Evolutionary conservation across 2,888 invertebrate genomes (phyloP).

Genomic region (Stomorhina lunata): DNA sequence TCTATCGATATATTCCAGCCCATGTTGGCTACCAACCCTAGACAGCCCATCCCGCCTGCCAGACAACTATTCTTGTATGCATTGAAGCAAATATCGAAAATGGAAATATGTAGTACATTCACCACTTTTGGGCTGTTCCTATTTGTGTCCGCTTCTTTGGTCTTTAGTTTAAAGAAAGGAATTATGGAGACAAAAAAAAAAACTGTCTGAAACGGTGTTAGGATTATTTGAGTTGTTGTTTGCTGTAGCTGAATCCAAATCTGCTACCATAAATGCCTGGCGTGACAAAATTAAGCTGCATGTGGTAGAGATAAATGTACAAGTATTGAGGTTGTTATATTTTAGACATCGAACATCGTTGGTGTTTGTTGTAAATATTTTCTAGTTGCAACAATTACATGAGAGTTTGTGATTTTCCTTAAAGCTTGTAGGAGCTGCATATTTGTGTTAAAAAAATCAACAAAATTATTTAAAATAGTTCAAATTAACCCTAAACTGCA

Average conservation of each 20-base stretch:
- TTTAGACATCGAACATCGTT: not conserved
- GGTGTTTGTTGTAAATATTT: conserved; percentile 17
- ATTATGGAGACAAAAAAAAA: conserved; percentile 44
- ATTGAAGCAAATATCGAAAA: conserved; percentile 2
- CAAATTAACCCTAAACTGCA: too few species aligned
- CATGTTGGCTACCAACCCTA: not conserved
- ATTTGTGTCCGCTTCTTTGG: not conserved
- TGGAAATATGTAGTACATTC: not conserved
- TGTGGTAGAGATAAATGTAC: not conserved
- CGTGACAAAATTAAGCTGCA: conserved; percentile 20
- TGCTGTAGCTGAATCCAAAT: conserved; percentile 7
- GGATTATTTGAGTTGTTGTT: conserved; percentile 48
- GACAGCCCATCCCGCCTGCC: not conserved
- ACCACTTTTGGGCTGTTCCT: not conserved
- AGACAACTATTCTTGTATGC: conserved; percentile 29
- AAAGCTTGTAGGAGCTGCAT: too few species aligned
- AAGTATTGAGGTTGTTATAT: not conserved
- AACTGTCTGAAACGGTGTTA: conserved; percentile 52
- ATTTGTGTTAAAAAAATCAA: too few species aligned
- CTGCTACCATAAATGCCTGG: not conserved
- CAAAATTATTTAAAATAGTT: too few species aligned
- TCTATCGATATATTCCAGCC: conserved; percentile 31
- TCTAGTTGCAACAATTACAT: not conserved
- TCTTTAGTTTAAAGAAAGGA: conserved; percentile 7
- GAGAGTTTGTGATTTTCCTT: conserved; percentile 1